phyloP scores from a whole-genome alignment of 1,140 invertebrate species.

The Phthorimaea operculella region DNA sequence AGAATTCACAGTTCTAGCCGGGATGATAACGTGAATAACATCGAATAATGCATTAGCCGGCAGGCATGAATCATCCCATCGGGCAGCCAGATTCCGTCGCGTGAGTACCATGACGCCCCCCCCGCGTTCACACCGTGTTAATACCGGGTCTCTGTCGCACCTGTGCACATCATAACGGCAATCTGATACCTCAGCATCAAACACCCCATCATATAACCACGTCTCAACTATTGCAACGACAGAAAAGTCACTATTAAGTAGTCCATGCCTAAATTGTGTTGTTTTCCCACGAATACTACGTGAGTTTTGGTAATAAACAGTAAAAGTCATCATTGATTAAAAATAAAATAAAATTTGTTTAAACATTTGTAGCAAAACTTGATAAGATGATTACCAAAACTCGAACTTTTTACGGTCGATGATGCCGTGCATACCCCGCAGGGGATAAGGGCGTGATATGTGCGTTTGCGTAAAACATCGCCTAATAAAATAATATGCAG shows the following conservation, averaged over 20 bases:
- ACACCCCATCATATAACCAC: neutral
- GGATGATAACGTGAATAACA: neutral
- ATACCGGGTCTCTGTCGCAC: neutral
- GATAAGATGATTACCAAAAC: too few relatives aligned
- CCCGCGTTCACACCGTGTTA: neutral
- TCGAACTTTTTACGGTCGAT: too few relatives aligned
- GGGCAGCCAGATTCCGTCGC: neutral
- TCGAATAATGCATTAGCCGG: neutral
- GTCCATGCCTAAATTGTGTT: neutral
- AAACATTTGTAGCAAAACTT: too few relatives aligned
- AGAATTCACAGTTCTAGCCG: neutral
- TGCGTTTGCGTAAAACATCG: too few relatives aligned
- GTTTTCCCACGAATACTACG: constrained; percentile 5
- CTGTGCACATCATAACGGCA: neutral
- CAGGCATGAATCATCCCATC: neutral
- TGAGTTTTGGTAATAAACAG: constrained; percentile 6
- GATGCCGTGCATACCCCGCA: too few relatives aligned
- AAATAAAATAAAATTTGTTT: too few relatives aligned
- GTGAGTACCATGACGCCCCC: neutral
- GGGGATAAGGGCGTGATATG: too few relatives aligned
- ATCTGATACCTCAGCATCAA: neutral
- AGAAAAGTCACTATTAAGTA: neutral
- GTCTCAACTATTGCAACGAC: neutral
- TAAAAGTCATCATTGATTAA: neutral
- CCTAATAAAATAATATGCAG: too few relatives aligned